These are phyloP conservation scores for Mechanitis mazaeus DNA, from an alignment of 2,888 invertebrate species.

Conservation along the genomic window DNA sequence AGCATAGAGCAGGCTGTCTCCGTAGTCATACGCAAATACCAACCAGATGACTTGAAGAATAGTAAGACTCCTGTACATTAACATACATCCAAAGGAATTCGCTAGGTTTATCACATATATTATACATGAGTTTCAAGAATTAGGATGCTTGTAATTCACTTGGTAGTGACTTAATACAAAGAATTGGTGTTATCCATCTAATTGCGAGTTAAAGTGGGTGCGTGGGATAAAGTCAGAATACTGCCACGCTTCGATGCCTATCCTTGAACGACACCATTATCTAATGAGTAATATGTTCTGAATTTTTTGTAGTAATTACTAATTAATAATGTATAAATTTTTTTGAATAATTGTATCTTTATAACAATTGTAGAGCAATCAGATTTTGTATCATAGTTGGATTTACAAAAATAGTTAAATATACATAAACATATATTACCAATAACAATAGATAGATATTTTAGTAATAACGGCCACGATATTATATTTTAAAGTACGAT, in stretches of 20 bases:
- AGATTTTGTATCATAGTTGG: no score
- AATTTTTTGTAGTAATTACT: neutral
- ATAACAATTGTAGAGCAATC: neutral
- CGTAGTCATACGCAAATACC: slow-evolving; percentile 87
- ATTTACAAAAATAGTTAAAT: no score
- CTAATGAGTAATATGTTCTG: slow-evolving; percentile 19
- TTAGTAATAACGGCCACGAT: no score
- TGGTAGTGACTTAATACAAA: neutral
- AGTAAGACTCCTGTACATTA: slow-evolving; percentile 51
- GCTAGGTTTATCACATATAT: no score
- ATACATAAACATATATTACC: no score
- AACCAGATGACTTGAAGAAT: slow-evolving; percentile 74
- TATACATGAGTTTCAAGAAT: no score
- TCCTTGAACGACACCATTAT: slow-evolving; percentile 52
- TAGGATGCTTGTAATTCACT: no score
- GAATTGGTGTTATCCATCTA: slow-evolving; percentile 55
- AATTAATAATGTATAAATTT: no score
- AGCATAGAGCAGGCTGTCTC: slow-evolving; percentile 91
- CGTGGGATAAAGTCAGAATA: slow-evolving; percentile 25
- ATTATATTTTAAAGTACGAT: no score
- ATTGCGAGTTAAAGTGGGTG: slow-evolving; percentile 41
- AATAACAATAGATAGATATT: no score
- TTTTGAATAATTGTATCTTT: no score
- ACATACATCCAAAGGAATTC: no score
- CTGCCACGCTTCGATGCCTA: slow-evolving; percentile 37